phyloP scores from a whole-genome alignment of 2,113 vertebrate species.

The Oenanthe oenanthe region DNA sequence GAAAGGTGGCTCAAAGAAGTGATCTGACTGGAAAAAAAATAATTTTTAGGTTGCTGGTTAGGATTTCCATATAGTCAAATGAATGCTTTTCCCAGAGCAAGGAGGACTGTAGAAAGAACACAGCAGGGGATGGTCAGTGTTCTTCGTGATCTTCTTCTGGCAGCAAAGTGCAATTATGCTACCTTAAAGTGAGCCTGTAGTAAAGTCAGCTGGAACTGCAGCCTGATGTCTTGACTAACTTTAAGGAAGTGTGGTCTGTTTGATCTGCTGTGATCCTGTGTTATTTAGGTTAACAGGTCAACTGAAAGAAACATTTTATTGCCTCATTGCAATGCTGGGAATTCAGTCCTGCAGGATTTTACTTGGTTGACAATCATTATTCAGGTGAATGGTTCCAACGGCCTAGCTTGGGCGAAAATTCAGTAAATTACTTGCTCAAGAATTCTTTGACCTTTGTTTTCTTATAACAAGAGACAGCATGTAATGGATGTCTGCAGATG shows the following conservation, averaged over 20 bases:
- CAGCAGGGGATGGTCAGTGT: background rate
- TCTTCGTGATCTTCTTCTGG: background rate
- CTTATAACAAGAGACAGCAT: background rate
- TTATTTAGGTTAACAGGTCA: conserved; percentile 44
- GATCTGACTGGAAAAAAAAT: background rate
- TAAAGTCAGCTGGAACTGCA: conserved; percentile 9
- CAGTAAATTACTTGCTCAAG: background rate
- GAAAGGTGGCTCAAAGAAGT: background rate
- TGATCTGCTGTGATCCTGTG: background rate
- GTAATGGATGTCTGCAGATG: background rate
- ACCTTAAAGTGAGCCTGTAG: background rate
- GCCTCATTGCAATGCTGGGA: conserved; percentile 12
- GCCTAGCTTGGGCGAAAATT: background rate
- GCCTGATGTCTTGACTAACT: background rate
- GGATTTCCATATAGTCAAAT: background rate
- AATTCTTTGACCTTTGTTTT: conserved; percentile 3
- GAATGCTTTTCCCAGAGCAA: background rate
- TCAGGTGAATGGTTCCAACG: background rate
- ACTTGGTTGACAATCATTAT: conserved; percentile 4
- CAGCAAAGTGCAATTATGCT: background rate
- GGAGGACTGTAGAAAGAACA: background rate
- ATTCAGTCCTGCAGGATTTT: conserved; percentile 29
- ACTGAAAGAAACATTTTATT: conserved; percentile 5
- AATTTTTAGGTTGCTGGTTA: background rate
- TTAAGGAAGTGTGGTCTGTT: background rate